A percentile compares a stretch with the other conserved stretches of the same genome.
Conservation (phyloP, 2,113 vertebrate species). For the Brienomyrus longianalis region DNA sequence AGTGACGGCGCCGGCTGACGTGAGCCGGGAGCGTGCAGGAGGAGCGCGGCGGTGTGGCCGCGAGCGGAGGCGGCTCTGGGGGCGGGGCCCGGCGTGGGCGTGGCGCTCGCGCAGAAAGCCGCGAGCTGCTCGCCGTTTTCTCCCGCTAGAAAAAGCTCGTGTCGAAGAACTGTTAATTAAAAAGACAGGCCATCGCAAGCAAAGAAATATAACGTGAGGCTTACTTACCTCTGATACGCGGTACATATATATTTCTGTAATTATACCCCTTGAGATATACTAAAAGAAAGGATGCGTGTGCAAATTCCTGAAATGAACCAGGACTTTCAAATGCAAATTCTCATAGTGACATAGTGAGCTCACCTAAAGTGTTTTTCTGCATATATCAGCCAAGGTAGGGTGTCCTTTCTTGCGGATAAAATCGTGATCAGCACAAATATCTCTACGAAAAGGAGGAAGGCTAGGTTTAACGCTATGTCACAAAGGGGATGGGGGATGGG, state of each 20-base stretch:
- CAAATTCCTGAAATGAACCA: not conserved
- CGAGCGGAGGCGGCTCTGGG: not conserved
- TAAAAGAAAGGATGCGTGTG: not conserved
- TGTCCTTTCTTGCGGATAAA: not conserved
- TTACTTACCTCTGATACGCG: not conserved
- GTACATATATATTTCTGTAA: not conserved
- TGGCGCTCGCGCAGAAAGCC: not conserved
- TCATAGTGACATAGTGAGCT: not conserved
- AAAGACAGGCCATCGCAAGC: not conserved
- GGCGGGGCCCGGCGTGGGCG: not conserved
- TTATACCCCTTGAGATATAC: not conserved
- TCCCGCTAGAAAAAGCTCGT: no score
- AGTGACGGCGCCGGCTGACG: slow-evolving; percentile 50
- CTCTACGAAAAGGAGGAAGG: not conserved
- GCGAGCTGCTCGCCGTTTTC: not conserved
- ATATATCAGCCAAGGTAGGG: not conserved
- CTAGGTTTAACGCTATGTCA: not conserved
- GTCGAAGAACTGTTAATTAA: not conserved
- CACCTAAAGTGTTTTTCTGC: not conserved
- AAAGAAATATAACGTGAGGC: not conserved
- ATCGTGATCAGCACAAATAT: not conserved
- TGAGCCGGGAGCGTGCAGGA: slow-evolving; percentile 50
- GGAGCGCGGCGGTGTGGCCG: not conserved
- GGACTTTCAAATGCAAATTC: not conserved
- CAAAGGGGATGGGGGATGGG: not conserved